Base-by-base conservation (phyloP, 2,888 invertebrate species). In the Melinaea menophilus region DNA sequence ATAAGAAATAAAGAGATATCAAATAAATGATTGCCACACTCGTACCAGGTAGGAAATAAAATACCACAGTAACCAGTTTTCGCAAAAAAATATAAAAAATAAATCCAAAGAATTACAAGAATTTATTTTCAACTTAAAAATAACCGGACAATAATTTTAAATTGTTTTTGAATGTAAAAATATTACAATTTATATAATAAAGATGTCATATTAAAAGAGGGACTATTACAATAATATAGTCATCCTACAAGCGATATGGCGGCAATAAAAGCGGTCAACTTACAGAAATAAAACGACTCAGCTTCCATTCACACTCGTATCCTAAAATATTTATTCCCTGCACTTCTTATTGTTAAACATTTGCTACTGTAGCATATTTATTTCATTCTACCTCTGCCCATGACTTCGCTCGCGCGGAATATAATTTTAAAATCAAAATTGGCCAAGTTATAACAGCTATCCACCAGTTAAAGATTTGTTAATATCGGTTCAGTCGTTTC, bases 271-370 rank as follows among this genome's bases (percentile, higher is more conserved):
- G 72, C 78, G 78, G 80, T 76, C 79, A 79, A 77, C 76, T 75
- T 73, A 73, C 69, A 77, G 78, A 79, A 75, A 85, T 82, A 83
- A 85, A 81, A 82, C 77, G 77, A 75, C 74, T 72, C 71, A 71
- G 72, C 76, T 72, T 79, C 85, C 84, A 88, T 89, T 89, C 88
- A 88, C 88, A 88, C 86, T 75, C 75, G 69, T 75, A 72, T 84
- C 76, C 87, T 88, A 89, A 89, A 86, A 88, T 82, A 85, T 86
- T 87, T 78, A 77, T 76, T 73, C 71, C 71, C 73, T 55, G 64
- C 59, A 63, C 58, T 63, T 61, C 62, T 68, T 64, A 68, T 66
- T 68, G 61, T 68, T 65, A 68, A 67, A 63, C 65, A 66, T 68
- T 66, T 66, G 67, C 67, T 68, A 63, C 67, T 51, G 66, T 61